Evolutionary conservation across 2,888 invertebrate genomes (phyloP).

Genomic region (Eilema caniola): DNA sequence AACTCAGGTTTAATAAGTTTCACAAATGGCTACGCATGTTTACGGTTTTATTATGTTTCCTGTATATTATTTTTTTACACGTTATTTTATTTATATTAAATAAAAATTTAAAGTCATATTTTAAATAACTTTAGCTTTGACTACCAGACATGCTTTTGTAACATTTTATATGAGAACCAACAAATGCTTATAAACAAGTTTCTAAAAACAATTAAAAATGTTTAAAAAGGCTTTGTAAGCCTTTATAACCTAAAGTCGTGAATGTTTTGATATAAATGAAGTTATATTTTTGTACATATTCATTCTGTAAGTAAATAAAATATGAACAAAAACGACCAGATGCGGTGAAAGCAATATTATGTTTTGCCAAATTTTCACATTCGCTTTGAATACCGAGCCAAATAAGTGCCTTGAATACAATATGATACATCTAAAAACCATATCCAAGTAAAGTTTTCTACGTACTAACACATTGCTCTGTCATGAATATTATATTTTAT

Average conservation of each 20-base stretch:
- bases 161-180: not conserved
- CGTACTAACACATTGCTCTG: constrained; percentile 14
- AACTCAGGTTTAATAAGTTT: constrained; percentile 42
- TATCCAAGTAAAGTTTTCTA: constrained; percentile 3
- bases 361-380: not conserved
- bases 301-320: not conserved
- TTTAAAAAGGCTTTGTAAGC: not conserved
- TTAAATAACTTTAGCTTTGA: not conserved
- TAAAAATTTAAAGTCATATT: not conserved
- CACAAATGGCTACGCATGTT: constrained; percentile 33
- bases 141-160: not conserved
- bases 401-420: constrained; percentile 9
- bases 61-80: constrained; percentile 22
- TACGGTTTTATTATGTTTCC: constrained; percentile 42
- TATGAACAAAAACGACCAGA: not conserved
- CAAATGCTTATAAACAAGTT: not conserved
- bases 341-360: not conserved
- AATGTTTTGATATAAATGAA: not conserved
- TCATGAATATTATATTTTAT: constrained; percentile 21
- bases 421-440: constrained; percentile 18
- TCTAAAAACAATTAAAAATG: not conserved
- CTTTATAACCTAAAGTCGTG: not conserved
- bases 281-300: not conserved
- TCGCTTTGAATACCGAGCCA: not conserved
- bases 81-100: constrained; percentile 36